Evolutionary conservation across 1,140 invertebrate species (phyloP), one percentile per base, ranked within the genome.

Genomic region (Drosophila lini): DNA sequence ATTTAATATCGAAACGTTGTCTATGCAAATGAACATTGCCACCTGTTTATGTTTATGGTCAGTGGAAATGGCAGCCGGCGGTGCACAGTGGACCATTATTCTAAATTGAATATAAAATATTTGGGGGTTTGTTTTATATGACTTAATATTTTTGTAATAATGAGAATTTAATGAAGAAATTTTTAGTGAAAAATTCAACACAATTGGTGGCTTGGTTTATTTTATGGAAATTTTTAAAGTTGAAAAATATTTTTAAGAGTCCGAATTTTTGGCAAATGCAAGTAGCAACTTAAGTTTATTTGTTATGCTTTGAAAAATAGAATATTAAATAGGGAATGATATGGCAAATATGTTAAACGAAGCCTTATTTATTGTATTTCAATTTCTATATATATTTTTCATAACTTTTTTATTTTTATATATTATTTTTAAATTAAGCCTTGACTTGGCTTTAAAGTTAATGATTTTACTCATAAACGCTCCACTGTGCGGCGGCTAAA

Each of bases 1-100:
- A 90, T 90, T 90, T 91, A 91, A 90, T 90, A 91, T 88, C 77
- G 78, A 90, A 90, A 90, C 77, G 77, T 88, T 90, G 88, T 90
- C 88, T 90, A 90, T 90, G 86, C 88, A 90, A 90, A 90, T 90
- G 88, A 91, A 80, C 70, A 82, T 91, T 90, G 86, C 86, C 86
- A 90, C 86, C 86, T 90, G 86, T 88, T 90, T 90, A 85, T 85
- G 86, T 90, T 86, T 81, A 85, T 78, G 80, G 83, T 45, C 76
- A 63, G 41, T 76, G 71, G 80, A 84, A 85, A 55, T 64, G 74
- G 78, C 63, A 78, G 78, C 62, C 65, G 38, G 36, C 59, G 48
- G 52, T 55, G 52, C 34, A 55, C 52, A 55, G 52, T 55, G 52
- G 34, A 19, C 2, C 2, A 38, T 10, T 55, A 25, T 55, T n/a